A percentile compares a stretch with the other conserved stretches of the same genome.
These are phyloP conservation scores for Siphamia tubifer DNA, from an alignment of 2,113 vertebrate species.

Conservation along the genomic window DNA sequence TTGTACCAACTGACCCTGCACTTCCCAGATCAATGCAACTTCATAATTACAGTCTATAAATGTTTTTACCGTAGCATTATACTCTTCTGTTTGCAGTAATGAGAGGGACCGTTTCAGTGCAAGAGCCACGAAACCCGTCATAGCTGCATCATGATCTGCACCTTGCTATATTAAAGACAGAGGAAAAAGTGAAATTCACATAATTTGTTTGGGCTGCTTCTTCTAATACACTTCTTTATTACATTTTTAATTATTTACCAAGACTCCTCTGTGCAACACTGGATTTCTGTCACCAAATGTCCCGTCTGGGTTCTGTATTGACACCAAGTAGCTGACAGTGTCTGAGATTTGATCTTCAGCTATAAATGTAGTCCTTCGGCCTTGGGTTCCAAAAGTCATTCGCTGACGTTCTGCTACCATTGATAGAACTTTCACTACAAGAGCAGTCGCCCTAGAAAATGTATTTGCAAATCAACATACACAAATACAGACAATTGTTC, in stretches of 20 bases:
- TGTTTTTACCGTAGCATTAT: constrained; percentile 4
- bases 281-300: constrained; percentile 78
- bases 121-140: constrained; percentile 84
- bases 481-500: not conserved
- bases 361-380: constrained; percentile 15
- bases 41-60: not conserved
- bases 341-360: constrained; percentile 60
- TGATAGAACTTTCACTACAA: constrained; percentile 84
- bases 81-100: constrained; percentile 12
- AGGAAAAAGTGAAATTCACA: not conserved
- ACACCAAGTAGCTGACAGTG: constrained; percentile 75
- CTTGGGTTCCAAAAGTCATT: not conserved
- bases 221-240: not conserved
- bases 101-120: constrained; percentile 73
- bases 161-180: constrained; percentile 66
- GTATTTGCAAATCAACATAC: not conserved
- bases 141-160: constrained; percentile 58
- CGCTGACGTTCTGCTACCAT: constrained; percentile 61
- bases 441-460: constrained; percentile 82
- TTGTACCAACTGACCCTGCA: rapidly evolving
- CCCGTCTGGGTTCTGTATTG: constrained; percentile 65
- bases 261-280: constrained; percentile 76
- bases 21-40: not conserved
- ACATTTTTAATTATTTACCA: constrained; percentile 70
- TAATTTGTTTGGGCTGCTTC: not conserved